A percentile compares a stretch with the other conserved stretches of the same genome.
These are phyloP conservation scores for Corythornis leucogaster DNA, from an alignment of 2,797 vertebrate genomes.

Conservation along the genomic window DNA sequence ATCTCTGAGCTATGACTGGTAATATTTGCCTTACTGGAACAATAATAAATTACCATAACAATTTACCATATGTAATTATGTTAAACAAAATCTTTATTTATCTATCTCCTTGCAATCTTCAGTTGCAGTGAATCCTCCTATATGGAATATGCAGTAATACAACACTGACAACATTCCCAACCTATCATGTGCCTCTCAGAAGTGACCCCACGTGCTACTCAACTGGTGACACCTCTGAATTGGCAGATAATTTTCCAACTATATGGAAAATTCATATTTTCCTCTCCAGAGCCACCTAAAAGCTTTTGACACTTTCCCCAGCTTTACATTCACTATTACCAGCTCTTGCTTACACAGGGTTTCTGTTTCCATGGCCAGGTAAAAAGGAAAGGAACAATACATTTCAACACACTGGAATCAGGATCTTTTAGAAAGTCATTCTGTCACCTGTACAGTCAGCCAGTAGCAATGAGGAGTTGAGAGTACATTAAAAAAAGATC, in stretches of 20 bases:
- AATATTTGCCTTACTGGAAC: conserved; percentile 44
- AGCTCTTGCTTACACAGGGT: conserved; percentile 29
- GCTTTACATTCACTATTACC: conserved; percentile 9
- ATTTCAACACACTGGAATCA: not conserved
- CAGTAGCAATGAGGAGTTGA: not conserved
- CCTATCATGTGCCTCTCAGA: not conserved
- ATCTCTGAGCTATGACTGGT: conserved; percentile 44
- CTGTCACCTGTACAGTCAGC: conserved; percentile 4
- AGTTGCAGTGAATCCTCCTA: not conserved
- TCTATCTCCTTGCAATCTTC: conserved; percentile 54
- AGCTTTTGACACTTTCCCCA: conserved; percentile 14
- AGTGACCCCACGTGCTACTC: not conserved
- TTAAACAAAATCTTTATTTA: conserved; percentile 35
- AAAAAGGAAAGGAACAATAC: conserved; percentile 26
- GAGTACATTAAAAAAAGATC: conserved; percentile 37
- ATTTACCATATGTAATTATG: conserved; percentile 47
- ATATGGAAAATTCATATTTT: conserved; percentile 5
- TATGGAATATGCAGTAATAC: not conserved
- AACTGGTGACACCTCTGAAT: not conserved
- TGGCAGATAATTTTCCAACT: not conserved
- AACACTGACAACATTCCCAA: not conserved
- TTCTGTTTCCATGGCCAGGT: conserved; percentile 31
- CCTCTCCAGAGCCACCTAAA: conserved; percentile 21
- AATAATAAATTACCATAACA: conserved; percentile 56
- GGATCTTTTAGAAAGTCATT: conserved; percentile 24